Conservation (phyloP, 2,888 invertebrate species). For the Micoletzkya japonica region DNA sequence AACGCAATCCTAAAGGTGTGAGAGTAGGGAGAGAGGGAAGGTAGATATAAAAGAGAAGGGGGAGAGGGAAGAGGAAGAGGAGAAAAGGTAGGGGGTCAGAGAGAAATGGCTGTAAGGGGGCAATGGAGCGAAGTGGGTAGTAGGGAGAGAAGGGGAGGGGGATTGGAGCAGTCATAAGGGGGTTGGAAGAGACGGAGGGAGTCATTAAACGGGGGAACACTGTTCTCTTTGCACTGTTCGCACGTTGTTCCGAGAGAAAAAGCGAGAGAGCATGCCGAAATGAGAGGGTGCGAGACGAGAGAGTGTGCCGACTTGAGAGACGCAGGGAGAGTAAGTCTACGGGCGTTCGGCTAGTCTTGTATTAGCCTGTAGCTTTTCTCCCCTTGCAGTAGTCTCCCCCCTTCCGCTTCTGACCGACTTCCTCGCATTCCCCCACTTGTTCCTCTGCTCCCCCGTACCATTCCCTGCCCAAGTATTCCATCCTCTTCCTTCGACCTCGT, state of each 20-base stretch:
- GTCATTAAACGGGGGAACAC: background rate
- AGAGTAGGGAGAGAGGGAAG: background rate
- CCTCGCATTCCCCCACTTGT: background rate
- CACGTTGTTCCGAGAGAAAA: background rate
- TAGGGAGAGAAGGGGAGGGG: background rate
- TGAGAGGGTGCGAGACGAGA: background rate
- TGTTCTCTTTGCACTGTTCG: background rate
- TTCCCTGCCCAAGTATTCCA: background rate
- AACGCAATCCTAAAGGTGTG: background rate
- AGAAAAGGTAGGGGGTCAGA: background rate
- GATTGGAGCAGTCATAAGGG: background rate
- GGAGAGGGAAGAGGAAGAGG: background rate
- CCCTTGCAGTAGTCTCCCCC: background rate
- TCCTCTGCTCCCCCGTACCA: background rate
- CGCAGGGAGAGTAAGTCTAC: too few species aligned
- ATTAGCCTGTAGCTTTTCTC: too few species aligned
- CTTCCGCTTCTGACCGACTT: background rate
- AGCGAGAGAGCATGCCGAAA: background rate
- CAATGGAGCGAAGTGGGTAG: background rate
- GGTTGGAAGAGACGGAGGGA: slow-evolving; percentile 1
- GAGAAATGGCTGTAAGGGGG: background rate
- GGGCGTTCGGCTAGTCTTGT: too few species aligned
- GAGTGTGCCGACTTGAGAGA: too few species aligned
- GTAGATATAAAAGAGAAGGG: background rate
- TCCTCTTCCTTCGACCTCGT: slow-evolving; percentile 3